Percentiles rank a stretch among this genome's conserved stretches.
Conservation (phyloP, 2,888 invertebrate genomes). For the Scotopteryx bipunctaria region DNA sequence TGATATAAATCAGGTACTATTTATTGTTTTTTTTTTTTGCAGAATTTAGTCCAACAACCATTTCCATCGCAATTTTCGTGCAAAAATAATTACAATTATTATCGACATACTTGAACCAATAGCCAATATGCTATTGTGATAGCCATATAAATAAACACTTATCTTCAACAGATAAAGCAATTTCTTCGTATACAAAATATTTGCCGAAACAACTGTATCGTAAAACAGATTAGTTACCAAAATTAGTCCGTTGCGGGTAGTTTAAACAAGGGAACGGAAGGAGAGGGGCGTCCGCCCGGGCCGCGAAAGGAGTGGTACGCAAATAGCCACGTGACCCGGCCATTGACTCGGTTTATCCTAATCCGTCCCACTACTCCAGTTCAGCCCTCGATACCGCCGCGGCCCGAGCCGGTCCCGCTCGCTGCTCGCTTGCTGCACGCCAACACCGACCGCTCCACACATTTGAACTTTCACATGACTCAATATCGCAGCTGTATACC, state of each 20-base stretch:
- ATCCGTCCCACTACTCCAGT: slow-evolving; percentile 82
- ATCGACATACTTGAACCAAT: slow-evolving; percentile 10
- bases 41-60: background rate
- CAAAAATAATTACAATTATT: slow-evolving; percentile 26
- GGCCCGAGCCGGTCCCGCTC: slow-evolving; percentile 46
- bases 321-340: slow-evolving; percentile 82
- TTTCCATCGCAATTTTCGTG: slow-evolving; percentile 21
- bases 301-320: slow-evolving; percentile 64
- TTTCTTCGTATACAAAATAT: slow-evolving; percentile 32
- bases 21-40: background rate
- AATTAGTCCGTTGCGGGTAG: slow-evolving; percentile 71
- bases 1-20: background rate
- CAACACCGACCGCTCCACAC: slow-evolving; percentile 43
- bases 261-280: slow-evolving; percentile 67
- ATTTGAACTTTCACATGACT: slow-evolving; percentile 63
- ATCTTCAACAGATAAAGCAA: slow-evolving; percentile 23
- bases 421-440: slow-evolving; percentile 30
- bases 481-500: slow-evolving; percentile 53
- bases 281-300: slow-evolving; percentile 51
- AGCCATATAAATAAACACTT: slow-evolving; percentile 15
- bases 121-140: slow-evolving; percentile 8
- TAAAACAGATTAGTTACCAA: slow-evolving; percentile 69
- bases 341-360: slow-evolving; percentile 82
- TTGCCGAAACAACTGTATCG: slow-evolving; percentile 47
- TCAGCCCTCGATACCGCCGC: slow-evolving; percentile 57